Base-by-base conservation (phyloP, 2,888 invertebrate genomes). In the Lissonota sp. region DNA sequence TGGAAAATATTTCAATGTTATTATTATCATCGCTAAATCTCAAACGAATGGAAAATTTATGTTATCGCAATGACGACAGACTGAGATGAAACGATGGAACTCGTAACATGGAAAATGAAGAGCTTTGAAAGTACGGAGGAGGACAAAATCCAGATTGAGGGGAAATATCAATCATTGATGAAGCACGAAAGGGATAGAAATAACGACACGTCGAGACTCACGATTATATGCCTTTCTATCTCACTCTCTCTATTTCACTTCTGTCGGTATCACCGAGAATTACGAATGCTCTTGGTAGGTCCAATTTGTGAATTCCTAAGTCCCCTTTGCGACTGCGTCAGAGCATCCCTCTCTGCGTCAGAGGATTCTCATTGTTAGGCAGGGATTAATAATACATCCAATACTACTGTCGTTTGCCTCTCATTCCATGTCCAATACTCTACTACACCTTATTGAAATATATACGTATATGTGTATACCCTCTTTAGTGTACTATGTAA, bases 311-410 rank as follows among this genome's bases (percentile, higher is more conserved):
- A 86, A 88, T 88, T 87, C 86, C 86, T 76, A 51, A 76, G 83
- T 83, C 76, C 82, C 82, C 78, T 67, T 66, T 70, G 57, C 64
- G 66, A 67, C 70, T 78, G 78, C 82, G 77, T 75, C 83, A 70
- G 77, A 79, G 78, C 63, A 63, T 75, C 79, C 82, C 62, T 16
- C 60, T 62, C 49, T 67, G 70, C 73, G 76, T 66, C 81, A 73
- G 67, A 80, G 77, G 75, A 70, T 78, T 82, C 83, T 87, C 88
- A 86, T 88, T 88, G 87, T 88, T 84, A 86, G 83, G 75, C 83
- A 70, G 80, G 85, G 86, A 88, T 88, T 88, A 88, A 88, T 88
- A 88, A 88, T 87, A 88, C 84, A 88, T 87, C 85, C 84, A 82
- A 85, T 79, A 82, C 84, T 57, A 42, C 55, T 60, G 64, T 39